Percentiles rank a stretch among this genome's conserved stretches.
Evolutionary conservation across 2,113 vertebrate species (phyloP).

Genomic region (Tringa solitaria): DNA sequence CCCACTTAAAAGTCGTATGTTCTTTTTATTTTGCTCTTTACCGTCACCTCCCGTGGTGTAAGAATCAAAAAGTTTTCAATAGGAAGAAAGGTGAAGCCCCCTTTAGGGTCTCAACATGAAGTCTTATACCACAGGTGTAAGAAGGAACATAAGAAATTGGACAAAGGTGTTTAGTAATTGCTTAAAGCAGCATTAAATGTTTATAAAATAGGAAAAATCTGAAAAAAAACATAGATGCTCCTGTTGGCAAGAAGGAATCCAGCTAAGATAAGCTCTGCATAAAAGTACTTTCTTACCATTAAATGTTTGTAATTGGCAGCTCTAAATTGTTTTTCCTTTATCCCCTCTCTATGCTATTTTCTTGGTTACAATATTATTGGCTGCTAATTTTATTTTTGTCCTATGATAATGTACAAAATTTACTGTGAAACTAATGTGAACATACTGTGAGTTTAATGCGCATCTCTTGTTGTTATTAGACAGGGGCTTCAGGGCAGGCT

Average conservation of each 20-base stretch:
- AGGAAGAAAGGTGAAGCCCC: neutral
- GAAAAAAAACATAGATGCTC: neutral
- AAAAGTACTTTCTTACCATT: neutral
- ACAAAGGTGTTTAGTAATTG: neutral
- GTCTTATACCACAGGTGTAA: neutral
- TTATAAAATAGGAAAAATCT: neutral
- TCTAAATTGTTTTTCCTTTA: slow-evolving; percentile 14
- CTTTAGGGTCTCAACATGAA: neutral
- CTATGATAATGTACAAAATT: neutral
- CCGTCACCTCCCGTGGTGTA: neutral
- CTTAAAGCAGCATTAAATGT: slow-evolving; percentile 2
- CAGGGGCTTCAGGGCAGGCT: slow-evolving; percentile 1
- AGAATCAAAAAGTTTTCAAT: neutral
- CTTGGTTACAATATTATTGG: neutral
- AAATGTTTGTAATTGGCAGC: slow-evolving; percentile 23
- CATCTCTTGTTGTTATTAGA: neutral
- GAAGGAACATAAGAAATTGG: neutral
- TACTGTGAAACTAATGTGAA: neutral
- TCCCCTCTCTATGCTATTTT: neutral
- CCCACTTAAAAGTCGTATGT: neutral
- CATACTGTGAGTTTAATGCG: slow-evolving; percentile 39
- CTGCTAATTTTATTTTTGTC: slow-evolving; percentile 31
- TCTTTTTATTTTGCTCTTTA: slow-evolving; percentile 35
- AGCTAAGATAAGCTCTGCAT: slow-evolving; percentile 19
- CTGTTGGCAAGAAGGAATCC: neutral